A percentile compares a stretch with the other conserved stretches of the same genome.
Conservation (phyloP, 2,888 invertebrate genomes). For the Xanthorhoe designata region DNA sequence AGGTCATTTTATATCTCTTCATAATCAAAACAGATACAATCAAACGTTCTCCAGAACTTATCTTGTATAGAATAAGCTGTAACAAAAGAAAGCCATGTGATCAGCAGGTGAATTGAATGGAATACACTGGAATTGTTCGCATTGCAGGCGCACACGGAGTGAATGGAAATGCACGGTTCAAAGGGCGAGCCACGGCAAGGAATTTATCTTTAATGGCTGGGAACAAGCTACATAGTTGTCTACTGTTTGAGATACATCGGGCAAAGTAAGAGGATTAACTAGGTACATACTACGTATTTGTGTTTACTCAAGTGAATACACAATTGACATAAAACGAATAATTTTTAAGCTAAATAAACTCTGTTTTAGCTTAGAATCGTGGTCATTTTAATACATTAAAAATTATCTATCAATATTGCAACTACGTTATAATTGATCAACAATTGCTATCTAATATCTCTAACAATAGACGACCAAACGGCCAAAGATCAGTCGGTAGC, state of each 20-base stretch:
- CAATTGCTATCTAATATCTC: neutral
- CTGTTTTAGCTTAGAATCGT: too few relatives aligned
- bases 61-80: neutral
- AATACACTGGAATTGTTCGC: neutral
- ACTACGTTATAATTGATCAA: too few relatives aligned
- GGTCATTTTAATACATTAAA: too few relatives aligned
- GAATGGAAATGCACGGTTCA: slow-evolving; percentile 51
- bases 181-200: slow-evolving; percentile 17
- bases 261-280: too few relatives aligned
- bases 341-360: too few relatives aligned
- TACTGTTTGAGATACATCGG: neutral
- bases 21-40: neutral
- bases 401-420: too few relatives aligned
- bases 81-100: neutral
- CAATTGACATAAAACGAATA: too few relatives aligned
- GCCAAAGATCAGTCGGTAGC: neutral
- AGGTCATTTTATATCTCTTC: neutral
- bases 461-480: neutral
- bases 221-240: slow-evolving; percentile 9
- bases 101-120: neutral
- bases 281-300: too few relatives aligned
- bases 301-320: too few relatives aligned
- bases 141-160: slow-evolving; percentile 29
- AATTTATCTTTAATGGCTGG: slow-evolving; percentile 18
- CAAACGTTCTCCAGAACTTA: neutral